Conservation (phyloP, 2,888 invertebrate genomes). For the Drosophila cognata region DNA sequence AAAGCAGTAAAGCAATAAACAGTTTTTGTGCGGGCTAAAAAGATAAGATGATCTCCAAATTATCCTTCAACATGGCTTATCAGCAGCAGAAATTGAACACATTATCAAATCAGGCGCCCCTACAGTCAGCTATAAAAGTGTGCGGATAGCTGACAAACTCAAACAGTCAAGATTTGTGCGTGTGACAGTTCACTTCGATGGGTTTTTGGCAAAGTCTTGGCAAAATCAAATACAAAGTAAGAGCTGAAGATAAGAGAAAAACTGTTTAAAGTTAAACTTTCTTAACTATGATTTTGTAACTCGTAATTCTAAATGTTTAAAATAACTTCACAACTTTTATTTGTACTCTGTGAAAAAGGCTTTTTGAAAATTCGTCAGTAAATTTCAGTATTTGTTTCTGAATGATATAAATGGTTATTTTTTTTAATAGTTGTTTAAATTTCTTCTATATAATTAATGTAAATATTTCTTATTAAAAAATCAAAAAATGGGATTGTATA, state of each 20-base stretch:
- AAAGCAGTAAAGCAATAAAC: constrained; percentile 50
- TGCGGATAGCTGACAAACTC: neutral
- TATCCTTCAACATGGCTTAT: constrained; percentile 35
- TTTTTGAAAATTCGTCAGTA: no score
- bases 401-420: no score
- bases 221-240: constrained; percentile 37
- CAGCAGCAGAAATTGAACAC: neutral
- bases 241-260: neutral
- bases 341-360: no score
- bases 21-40: constrained; percentile 19
- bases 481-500: no score
- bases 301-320: neutral
- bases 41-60: constrained; percentile 45
- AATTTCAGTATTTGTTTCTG: no score
- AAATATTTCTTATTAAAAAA: no score
- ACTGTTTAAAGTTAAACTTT: neutral
- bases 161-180: constrained; percentile 44
- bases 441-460: no score
- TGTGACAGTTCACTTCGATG: constrained; percentile 36
- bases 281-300: neutral
- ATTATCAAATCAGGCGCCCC: constrained; percentile 4
- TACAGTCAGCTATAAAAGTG: constrained; percentile 57
- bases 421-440: no score
- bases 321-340: neutral
- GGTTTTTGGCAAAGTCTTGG: constrained; percentile 49